Evolutionary conservation across 2,888 invertebrate genomes (phyloP).

Genomic region (Crocallis elinguaria): DNA sequence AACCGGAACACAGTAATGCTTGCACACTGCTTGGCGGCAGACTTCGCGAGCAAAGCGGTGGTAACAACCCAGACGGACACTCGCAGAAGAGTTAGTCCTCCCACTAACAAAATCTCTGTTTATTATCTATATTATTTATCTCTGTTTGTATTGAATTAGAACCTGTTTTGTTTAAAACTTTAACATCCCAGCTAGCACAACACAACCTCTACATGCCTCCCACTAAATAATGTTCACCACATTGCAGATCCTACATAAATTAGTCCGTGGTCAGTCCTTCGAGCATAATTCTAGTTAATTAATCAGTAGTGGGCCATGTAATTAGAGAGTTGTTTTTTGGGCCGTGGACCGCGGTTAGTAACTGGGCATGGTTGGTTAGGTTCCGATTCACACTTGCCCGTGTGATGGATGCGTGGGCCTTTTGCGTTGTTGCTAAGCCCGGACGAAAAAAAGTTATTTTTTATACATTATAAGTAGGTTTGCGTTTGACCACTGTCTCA

Average conservation of each 20-base stretch:
- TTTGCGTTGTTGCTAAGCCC: too few species aligned
- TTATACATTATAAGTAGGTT: too few species aligned
- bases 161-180: conserved; percentile 4
- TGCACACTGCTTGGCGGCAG: too few species aligned
- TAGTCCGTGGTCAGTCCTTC: conserved; percentile 34
- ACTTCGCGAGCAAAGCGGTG: too few species aligned
- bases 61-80: too few species aligned
- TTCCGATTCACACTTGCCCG: neutral
- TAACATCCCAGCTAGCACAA: conserved; percentile 12
- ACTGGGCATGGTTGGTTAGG: neutral
- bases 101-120: too few species aligned
- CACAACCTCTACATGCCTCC: conserved; percentile 7
- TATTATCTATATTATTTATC: too few species aligned
- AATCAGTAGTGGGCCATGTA: conserved; percentile 34
- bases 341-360: neutral
- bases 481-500: too few species aligned
- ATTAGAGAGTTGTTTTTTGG: conserved; percentile 34
- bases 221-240: conserved; percentile 36
- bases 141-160: neutral
- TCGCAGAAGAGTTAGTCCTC: too few species aligned
- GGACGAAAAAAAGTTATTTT: too few species aligned
- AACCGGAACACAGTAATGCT: too few species aligned
- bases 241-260: conserved; percentile 36
- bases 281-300: conserved; percentile 38
- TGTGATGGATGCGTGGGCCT: neutral